These are phyloP conservation scores for Silvanus unidentatus DNA, from an alignment of 2,888 invertebrate species.

Conservation along the genomic window DNA sequence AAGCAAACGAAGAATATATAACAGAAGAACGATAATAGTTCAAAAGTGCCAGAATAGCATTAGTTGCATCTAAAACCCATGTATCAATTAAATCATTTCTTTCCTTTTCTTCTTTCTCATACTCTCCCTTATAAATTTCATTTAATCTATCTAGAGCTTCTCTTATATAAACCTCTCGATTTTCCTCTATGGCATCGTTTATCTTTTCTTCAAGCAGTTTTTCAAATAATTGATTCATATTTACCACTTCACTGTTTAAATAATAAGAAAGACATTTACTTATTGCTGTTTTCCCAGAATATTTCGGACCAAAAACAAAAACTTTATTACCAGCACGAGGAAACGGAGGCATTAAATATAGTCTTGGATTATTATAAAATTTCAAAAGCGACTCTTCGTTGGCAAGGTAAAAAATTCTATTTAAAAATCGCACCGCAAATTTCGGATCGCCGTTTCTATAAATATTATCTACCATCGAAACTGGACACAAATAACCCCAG, in stretches of 20 bases:
- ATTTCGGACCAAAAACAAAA: constrained; percentile 55
- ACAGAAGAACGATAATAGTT: too few species aligned
- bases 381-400: constrained; percentile 48
- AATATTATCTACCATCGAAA: constrained; percentile 54
- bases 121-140: constrained; percentile 22
- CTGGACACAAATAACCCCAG: constrained; percentile 58
- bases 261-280: constrained; percentile 52
- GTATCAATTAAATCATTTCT: constrained; percentile 40
- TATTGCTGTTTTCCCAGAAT: constrained; percentile 56
- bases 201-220: constrained; percentile 25
- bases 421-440: constrained; percentile 55
- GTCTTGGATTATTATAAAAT: constrained; percentile 58
- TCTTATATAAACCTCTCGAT: background rate
- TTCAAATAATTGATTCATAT: constrained; percentile 28
- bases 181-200: background rate
- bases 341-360: constrained; percentile 53
- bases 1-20: too few species aligned
- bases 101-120: constrained; percentile 34
- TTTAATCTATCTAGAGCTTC: background rate
- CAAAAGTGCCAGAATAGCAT: too few species aligned
- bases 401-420: constrained; percentile 56
- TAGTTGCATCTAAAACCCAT: too few species aligned
- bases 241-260: constrained; percentile 49
- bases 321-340: constrained; percentile 56
- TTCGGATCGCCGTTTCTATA: constrained; percentile 50